These are phyloP conservation scores for Pedicia rivosa DNA, from an alignment of 2,888 invertebrate genomes.

Conservation along the genomic window DNA sequence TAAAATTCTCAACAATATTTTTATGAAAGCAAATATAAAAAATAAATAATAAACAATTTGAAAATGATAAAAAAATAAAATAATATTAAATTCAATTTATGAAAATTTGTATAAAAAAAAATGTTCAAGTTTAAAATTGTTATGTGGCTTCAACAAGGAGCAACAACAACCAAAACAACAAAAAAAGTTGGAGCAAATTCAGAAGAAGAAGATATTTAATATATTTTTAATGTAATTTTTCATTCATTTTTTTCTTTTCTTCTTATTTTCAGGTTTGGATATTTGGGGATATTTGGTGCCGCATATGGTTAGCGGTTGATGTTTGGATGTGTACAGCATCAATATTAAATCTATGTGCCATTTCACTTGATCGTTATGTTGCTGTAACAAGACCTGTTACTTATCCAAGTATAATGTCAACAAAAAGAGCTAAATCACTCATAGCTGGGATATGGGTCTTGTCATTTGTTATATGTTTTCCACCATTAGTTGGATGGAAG, in stretches of 20 bases:
- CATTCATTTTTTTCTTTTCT: conserved; percentile 1
- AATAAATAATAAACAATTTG: too few relatives aligned
- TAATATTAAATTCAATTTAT: too few relatives aligned
- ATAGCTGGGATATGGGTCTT: conserved; percentile 90
- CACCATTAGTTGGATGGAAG: conserved; percentile 89
- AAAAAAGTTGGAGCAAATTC: not conserved
- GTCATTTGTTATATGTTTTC: conserved; percentile 92
- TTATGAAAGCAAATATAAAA: too few relatives aligned
- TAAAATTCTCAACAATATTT: too few relatives aligned
- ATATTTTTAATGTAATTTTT: not conserved
- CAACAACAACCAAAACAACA: too few relatives aligned
- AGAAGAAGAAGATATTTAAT: not conserved
- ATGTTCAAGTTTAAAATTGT: too few relatives aligned
- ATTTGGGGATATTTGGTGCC: conserved; percentile 92
- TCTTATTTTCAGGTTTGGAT: conserved; percentile 68
- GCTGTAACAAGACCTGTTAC: conserved; percentile 93
- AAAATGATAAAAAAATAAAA: too few relatives aligned
- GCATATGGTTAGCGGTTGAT: conserved; percentile 91
- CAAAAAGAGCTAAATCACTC: conserved; percentile 66
- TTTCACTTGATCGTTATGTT: conserved; percentile 87
- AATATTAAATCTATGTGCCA: conserved; percentile 90
- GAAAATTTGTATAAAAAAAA: too few relatives aligned
- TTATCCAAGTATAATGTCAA: conserved; percentile 85
- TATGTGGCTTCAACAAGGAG: too few relatives aligned
- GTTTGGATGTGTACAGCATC: conserved; percentile 99